phyloP scores from a whole-genome alignment of 2,797 vertebrate genomes.

The Coranthus polyacanthus region DNA sequence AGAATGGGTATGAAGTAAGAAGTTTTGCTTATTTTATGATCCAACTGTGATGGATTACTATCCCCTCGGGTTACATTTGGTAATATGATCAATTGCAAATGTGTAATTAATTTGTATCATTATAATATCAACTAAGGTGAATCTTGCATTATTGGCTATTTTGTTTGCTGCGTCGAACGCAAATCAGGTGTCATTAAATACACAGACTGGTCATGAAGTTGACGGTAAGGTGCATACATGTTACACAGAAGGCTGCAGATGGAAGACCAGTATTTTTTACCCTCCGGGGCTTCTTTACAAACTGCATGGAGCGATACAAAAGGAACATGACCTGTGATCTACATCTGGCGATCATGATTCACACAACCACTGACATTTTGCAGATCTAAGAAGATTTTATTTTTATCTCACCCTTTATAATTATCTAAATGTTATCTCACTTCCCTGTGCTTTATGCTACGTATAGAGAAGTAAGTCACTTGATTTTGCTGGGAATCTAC shows the following conservation, averaged over 20 bases:
- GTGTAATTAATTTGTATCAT: too few species aligned
- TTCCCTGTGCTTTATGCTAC: slow-evolving; percentile 17
- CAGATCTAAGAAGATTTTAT: background rate
- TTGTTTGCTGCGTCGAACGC: too few species aligned
- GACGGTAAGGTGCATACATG: background rate
- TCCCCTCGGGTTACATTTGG: too few species aligned
- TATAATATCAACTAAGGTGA: too few species aligned
- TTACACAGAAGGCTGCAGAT: too few species aligned
- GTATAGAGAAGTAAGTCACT: slow-evolving; percentile 4
- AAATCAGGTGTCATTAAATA: too few species aligned
- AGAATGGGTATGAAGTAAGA: too few species aligned
- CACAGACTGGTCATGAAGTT: too few species aligned
- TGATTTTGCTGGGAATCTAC: background rate
- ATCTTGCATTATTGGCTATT: too few species aligned
- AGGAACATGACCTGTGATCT: background rate
- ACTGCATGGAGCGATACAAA: background rate
- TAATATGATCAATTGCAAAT: too few species aligned
- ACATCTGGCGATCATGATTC: background rate
- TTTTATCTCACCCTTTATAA: background rate
- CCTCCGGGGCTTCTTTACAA: background rate
- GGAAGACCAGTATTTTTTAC: background rate
- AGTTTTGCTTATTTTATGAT: too few species aligned
- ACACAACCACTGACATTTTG: background rate
- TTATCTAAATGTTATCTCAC: slow-evolving; percentile 14
- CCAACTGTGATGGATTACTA: too few species aligned